Evolutionary conservation across 2,797 vertebrate genomes (phyloP).

Genomic region (Peromyscus attwateri): DNA sequence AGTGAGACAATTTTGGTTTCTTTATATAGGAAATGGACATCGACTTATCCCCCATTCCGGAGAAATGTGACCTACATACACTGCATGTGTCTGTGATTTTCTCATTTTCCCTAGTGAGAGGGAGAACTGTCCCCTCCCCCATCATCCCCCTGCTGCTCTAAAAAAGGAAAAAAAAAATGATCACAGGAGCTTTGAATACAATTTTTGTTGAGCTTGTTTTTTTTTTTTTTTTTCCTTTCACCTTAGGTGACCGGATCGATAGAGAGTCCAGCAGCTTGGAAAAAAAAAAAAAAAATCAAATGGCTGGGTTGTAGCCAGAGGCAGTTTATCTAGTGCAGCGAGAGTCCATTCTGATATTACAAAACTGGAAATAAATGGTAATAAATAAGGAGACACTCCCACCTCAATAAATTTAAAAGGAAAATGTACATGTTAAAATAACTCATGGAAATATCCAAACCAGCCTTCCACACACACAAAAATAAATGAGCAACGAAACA

Average conservation of each 20-base stretch:
- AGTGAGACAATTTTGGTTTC: constrained; percentile 50
- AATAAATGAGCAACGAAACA: neutral
- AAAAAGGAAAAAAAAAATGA: constrained; percentile 48
- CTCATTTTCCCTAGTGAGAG: constrained; percentile 64
- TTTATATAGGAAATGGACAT: constrained; percentile 44
- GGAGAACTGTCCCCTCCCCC: neutral
- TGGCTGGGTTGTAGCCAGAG: constrained; percentile 74
- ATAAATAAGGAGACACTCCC: neutral
- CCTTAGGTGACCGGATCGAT: constrained; percentile 82
- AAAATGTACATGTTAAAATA: constrained; percentile 45
- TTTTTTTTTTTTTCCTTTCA: constrained; percentile 70
- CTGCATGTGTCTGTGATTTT: constrained; percentile 67
- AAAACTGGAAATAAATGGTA: constrained; percentile 66
- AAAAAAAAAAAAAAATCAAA: constrained; percentile 61
- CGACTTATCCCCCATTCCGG: constrained; percentile 11
- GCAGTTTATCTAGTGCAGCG: constrained; percentile 62
- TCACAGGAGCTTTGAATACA: constrained; percentile 77
- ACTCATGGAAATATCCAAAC: neutral
- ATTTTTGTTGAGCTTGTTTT: constrained; percentile 79
- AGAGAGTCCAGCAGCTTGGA: constrained; percentile 62
- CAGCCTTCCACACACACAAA: neutral
- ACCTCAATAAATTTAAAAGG: constrained; percentile 58
- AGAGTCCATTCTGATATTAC: constrained; percentile 60
- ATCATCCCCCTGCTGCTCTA: constrained; percentile 10
- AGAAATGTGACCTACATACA: constrained; percentile 72